Base-by-base conservation (phyloP, 2,113 vertebrate genomes). In the Callionymus lyra region DNA sequence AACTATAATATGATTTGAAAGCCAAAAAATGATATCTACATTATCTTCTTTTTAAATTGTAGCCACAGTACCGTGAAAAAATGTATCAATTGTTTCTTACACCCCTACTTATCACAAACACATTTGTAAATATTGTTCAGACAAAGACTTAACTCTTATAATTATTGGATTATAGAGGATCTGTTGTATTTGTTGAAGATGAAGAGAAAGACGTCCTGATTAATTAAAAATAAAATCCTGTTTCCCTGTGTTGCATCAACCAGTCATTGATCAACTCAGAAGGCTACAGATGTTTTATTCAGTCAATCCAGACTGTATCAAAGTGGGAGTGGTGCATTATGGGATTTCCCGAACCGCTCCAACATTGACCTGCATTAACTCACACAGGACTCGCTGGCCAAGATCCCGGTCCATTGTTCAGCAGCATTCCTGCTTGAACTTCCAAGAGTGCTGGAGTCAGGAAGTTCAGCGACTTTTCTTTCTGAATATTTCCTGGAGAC, bases 221-320 rank as follows among this genome's bases (percentile, higher is more conserved):
- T 3, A 42, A 15, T 46, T 53, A 15, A 45, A 40, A 42, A 12
- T 42, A 16, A 41, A 34, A 33, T 44, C 13, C 11, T 14, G 53
- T 69, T 58, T 16, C 61, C 56, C 38, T 4, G 34, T 12, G 48
- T 74, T 72, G 59, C 65, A 61, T 72, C 62, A 65, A 8, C 17
- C 34, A 12, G 12, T 31, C 6, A 14, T 17, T 3, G 12, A 12
- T 14, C n/a, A 21, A 18, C 27, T 10, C 18, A 18, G 9, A 32
- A 9, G 38, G 10, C 36, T 54, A 43, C 16, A 18, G 8, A 40
- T 54, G 44, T 40, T 61, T 55, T 13, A 36, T 63, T 47, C 34
- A 17, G 54, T 27, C 31, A 19, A 34, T 36, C 9, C 21, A 27
- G 1, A 2, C 17, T 10, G 37, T 50, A 59, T 56, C 17, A 33